Base-by-base conservation (phyloP, 53 echinoderm and acorn worm genomes). In the Hippasteria phrygiana region DNA sequence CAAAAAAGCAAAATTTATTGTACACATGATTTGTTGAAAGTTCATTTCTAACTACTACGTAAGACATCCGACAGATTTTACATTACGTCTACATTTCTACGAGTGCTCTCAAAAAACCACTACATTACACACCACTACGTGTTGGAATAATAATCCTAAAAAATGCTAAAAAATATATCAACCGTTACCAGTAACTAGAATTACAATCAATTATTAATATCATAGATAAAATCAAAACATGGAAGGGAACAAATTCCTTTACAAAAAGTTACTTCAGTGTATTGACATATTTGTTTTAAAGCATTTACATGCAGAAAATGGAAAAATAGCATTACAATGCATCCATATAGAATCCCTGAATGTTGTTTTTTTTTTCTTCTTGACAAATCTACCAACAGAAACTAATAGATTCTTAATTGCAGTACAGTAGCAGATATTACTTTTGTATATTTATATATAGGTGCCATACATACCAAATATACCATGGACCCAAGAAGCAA, bases 271-370 rank as follows among this genome's bases (percentile, higher is more conserved):
- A 69, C 85, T 85, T 85, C 53, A 85, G 85, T 85, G 85, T 85
- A 85, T 85, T 85, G 85, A 85, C 85, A 85, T 75, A 26, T 75
- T 75, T 67, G n/a, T 79, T 85, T 82, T 65, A 82, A 85, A 90
- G 90, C 90, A 90, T 90, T 63, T 90, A 90, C 90, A 90, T 82
- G 90, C 90, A 90, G 80, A 79, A 89, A 90, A 81, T 90, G 81
- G 90, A 90, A 90, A 90, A 90, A 90, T 90, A 90, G 90, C 90
- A 82, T 72, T 82, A 90, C 82, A 73, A 90, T 90, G 90, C 90
- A 90, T 90, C 90, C 90, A 90, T 72, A 75, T 59, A 80, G 82
- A 55, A 59, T 62, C 90, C 90, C 90, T 90, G 90, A 90, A 77
- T 79, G 69, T 65, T 65, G 47, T 77, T 63, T 5, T 20, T 64